Conservation (phyloP, 2,797 vertebrate species). For the Spinus olivaceus region DNA sequence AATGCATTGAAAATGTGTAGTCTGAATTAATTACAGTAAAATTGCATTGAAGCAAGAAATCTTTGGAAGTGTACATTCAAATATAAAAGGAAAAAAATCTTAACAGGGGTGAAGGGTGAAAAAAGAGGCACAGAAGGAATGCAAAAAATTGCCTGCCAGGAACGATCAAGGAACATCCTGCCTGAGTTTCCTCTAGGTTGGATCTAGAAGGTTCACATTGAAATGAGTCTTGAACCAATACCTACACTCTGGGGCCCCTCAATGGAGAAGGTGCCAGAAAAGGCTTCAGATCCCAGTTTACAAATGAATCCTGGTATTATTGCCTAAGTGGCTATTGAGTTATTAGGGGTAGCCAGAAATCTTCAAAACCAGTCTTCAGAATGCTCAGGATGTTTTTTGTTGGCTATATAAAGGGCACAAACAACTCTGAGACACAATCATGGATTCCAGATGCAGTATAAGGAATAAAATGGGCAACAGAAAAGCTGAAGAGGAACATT, state of each 20-base stretch:
- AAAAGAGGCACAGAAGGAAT: neutral
- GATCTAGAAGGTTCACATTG: neutral
- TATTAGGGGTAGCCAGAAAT: neutral
- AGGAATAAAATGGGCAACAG: neutral
- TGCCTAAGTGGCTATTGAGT: neutral
- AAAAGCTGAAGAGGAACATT: neutral
- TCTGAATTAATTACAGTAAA: neutral
- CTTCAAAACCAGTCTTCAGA: neutral
- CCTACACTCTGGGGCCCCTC: rapidly evolving
- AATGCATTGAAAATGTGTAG: neutral
- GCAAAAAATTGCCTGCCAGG: neutral
- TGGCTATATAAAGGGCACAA: neutral
- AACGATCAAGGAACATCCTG: neutral
- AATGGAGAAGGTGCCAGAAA: neutral
- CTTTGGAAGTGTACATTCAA: neutral
- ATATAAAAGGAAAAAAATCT: neutral
- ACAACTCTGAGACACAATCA: neutral
- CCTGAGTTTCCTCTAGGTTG: neutral
- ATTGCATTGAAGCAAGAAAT: neutral
- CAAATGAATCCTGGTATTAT: neutral
- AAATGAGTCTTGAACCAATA: neutral
- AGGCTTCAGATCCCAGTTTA: neutral
- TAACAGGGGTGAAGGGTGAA: neutral
- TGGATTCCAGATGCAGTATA: neutral
- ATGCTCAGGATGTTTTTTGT: neutral